A percentile compares a stretch with the other conserved stretches of the same genome.
Conservation (phyloP, 2,888 invertebrate genomes). For the Helicoverpa assulta region DNA sequence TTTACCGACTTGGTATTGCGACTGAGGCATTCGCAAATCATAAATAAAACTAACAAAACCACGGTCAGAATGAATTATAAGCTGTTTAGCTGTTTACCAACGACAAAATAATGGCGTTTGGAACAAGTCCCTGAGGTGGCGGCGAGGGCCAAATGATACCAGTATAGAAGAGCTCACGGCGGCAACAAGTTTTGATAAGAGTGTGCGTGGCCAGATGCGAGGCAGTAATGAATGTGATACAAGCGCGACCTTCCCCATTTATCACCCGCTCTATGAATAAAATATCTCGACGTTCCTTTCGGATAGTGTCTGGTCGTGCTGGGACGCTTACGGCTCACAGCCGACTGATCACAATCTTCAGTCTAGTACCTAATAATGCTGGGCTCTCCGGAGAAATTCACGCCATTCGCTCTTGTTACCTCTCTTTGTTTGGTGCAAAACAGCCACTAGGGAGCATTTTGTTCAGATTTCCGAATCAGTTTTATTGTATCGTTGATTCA, state of each 20-base stretch:
- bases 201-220: constrained; percentile 83
- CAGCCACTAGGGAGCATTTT: constrained; percentile 69
- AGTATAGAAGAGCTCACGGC: constrained; percentile 77
- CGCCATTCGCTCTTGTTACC: constrained; percentile 69
- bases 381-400: constrained; percentile 81
- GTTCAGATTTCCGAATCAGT: constrained; percentile 51
- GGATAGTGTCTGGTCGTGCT: constrained; percentile 83
- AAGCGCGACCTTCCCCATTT: constrained; percentile 84
- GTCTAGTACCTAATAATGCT: constrained; percentile 77
- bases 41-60: constrained; percentile 79
- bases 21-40: constrained; percentile 71
- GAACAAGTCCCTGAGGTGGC: constrained; percentile 81
- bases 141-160: constrained; percentile 76
- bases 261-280: constrained; percentile 88
- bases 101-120: constrained; percentile 79
- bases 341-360: constrained; percentile 80
- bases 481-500: constrained; percentile 41
- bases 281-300: constrained; percentile 85
- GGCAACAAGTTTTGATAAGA: constrained; percentile 88
- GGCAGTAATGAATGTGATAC: constrained; percentile 88
- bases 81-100: constrained; percentile 80
- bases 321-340: constrained; percentile 81
- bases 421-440: constrained; percentile 74
- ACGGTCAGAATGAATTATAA: constrained; percentile 79
- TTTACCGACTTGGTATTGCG: constrained; percentile 68